Conservation (phyloP, 2,113 vertebrate genomes). For the Oophaga pumilio region DNA sequence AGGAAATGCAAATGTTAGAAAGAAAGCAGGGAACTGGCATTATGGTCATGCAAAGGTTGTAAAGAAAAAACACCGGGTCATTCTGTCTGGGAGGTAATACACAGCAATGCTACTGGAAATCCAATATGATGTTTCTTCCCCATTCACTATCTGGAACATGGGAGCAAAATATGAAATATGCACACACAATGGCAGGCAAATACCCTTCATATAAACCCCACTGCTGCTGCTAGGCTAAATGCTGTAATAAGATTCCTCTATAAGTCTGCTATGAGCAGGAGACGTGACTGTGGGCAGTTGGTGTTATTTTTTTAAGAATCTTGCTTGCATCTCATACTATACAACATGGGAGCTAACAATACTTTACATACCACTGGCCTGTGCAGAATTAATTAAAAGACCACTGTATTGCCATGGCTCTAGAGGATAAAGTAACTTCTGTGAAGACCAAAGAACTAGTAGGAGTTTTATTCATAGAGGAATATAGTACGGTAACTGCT, state of each 20-base stretch:
- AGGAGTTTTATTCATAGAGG: conserved; percentile 26
- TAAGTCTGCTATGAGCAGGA: not conserved
- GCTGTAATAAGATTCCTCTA: no score
- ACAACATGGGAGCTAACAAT: not conserved
- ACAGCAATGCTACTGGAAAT: not conserved
- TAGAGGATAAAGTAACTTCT: conserved; percentile 36
- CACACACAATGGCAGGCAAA: no score
- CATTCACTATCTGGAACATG: no score
- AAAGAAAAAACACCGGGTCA: not conserved
- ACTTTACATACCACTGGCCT: not conserved
- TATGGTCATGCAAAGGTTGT: not conserved
- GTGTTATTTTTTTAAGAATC: not conserved
- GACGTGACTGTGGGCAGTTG: not conserved
- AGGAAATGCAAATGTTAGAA: not conserved
- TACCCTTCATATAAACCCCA: no score
- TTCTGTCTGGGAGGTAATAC: not conserved
- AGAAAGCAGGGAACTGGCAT: not conserved
- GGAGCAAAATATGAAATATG: no score
- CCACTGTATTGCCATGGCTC: conserved; percentile 14
- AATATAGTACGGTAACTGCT: conserved; percentile 34
- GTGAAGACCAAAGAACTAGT: conserved; percentile 18
- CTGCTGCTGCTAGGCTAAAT: no score
- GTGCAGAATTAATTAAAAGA: conserved; percentile 32
- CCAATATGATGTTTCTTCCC: not conserved
- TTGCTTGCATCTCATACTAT: not conserved